A percentile compares a stretch with the other conserved stretches of the same genome.
Evolutionary conservation across 2,888 invertebrate genomes (phyloP).

Genomic region (Odontomyia ornata): DNA sequence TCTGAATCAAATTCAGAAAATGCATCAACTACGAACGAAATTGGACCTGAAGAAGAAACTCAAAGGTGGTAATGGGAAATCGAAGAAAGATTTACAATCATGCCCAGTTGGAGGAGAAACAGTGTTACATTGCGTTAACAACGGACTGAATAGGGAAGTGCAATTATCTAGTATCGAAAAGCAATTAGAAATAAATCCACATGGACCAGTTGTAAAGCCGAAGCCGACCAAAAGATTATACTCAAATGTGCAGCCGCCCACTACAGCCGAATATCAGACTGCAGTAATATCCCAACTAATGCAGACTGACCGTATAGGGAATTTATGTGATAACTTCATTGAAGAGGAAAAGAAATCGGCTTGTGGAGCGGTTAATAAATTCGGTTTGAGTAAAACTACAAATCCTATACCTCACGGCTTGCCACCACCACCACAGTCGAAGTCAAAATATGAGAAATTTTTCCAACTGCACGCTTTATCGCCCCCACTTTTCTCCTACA

Average conservation of each 20-base stretch:
- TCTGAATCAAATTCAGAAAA: slow-evolving; percentile 49
- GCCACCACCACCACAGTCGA: slow-evolving; percentile 46
- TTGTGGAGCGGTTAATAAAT: slow-evolving; percentile 48
- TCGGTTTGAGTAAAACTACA: slow-evolving; percentile 48
- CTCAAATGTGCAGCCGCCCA: neutral
- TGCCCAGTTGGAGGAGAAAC: neutral
- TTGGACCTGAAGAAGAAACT: slow-evolving; percentile 51
- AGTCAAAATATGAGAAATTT: slow-evolving; percentile 44
- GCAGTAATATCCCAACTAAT: slow-evolving; percentile 42
- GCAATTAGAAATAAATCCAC: slow-evolving; percentile 29
- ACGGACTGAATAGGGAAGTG: slow-evolving; percentile 8
- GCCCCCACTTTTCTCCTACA: slow-evolving; percentile 39
- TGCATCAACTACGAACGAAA: slow-evolving; percentile 50
- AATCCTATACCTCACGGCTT: slow-evolving; percentile 38
- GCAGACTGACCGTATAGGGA: slow-evolving; percentile 33
- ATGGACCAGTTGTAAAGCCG: slow-evolving; percentile 29
- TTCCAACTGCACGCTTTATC: slow-evolving; percentile 46
- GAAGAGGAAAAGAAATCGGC: slow-evolving; percentile 37
- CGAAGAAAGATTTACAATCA: slow-evolving; percentile 34
- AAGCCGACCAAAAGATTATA: slow-evolving; percentile 18
- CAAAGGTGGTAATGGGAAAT: slow-evolving; percentile 39
- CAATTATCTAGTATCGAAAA: slow-evolving; percentile 16
- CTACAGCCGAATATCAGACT: slow-evolving; percentile 36
- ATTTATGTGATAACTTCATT: slow-evolving; percentile 33
- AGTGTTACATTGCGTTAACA: neutral